A percentile compares a stretch with the other conserved stretches of the same genome.
These are phyloP conservation scores for Formica aserva DNA, from an alignment of 2,888 invertebrate genomes.

Conservation along the genomic window DNA sequence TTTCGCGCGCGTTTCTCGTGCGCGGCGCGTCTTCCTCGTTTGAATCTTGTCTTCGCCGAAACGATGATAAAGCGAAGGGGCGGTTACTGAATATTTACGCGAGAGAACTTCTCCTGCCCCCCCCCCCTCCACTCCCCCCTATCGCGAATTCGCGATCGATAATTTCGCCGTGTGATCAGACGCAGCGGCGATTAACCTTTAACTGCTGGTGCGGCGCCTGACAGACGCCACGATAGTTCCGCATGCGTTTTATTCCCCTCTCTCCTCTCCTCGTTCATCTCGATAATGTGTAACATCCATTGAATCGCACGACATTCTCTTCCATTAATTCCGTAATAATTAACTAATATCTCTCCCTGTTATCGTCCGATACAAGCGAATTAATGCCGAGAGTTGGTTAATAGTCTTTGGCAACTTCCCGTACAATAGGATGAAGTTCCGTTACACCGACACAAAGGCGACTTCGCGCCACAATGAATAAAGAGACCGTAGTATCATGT, in stretches of 20 bases:
- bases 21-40: slow-evolving; percentile 68
- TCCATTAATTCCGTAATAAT: slow-evolving; percentile 41
- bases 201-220: slow-evolving; percentile 63
- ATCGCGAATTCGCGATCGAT: slow-evolving; percentile 43
- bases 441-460: slow-evolving; percentile 37
- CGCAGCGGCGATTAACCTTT: slow-evolving; percentile 45
- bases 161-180: slow-evolving; percentile 35
- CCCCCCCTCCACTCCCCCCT: neutral
- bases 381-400: slow-evolving; percentile 49
- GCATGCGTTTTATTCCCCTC: slow-evolving; percentile 54
- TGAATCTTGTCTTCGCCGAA: slow-evolving; percentile 68
- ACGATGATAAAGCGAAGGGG: slow-evolving; percentile 71
- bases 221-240: slow-evolving; percentile 65
- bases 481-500: slow-evolving; percentile 44
- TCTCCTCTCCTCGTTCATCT: slow-evolving; percentile 1
- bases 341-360: slow-evolving; percentile 45
- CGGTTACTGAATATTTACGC: slow-evolving; percentile 73
- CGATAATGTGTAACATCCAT: slow-evolving; percentile 24
- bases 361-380: slow-evolving; percentile 47
- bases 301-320: neutral
- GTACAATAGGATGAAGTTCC: slow-evolving; percentile 40
- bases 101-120: slow-evolving; percentile 16
- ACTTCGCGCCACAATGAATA: slow-evolving; percentile 44
- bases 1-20: slow-evolving; percentile 61
- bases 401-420: slow-evolving; percentile 49